Percentiles rank a stretch among this genome's conserved stretches.
Conservation (phyloP, 1,140 invertebrate genomes). For the Brachionus asplanchnoidis region DNA sequence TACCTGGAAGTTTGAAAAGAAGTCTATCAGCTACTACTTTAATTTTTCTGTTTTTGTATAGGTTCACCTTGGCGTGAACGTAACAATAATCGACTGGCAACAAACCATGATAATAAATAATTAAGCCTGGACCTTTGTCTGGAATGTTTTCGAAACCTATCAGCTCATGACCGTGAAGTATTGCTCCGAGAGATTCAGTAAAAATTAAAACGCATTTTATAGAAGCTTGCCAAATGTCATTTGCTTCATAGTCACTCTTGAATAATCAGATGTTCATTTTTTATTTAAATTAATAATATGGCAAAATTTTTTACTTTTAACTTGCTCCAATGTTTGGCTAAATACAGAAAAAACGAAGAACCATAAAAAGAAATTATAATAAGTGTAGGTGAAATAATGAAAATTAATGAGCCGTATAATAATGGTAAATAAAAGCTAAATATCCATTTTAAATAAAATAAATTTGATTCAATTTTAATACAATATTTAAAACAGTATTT, state of each 20-base stretch:
- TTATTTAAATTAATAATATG: not conserved
- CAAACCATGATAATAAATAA: constrained; percentile 95
- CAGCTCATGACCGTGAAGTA: constrained; percentile 74
- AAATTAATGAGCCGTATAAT: not conserved
- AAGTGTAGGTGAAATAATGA: not conserved
- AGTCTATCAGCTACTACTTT: constrained; percentile 90
- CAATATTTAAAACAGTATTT: not conserved
- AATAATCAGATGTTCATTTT: no score
- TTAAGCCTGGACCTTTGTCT: constrained; percentile 72
- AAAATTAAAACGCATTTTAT: constrained; percentile 20
- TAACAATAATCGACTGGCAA: constrained; percentile 96
- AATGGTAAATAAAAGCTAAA: constrained; percentile 2
- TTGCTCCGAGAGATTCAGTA: not conserved
- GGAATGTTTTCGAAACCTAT: constrained; percentile 87
- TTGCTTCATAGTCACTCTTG: not conserved
- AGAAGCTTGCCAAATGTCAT: constrained; percentile 31
- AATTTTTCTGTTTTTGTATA: constrained; percentile 75
- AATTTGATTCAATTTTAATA: constrained; percentile 23
- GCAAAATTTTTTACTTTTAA: not conserved
- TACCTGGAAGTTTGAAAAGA: constrained; percentile 88
- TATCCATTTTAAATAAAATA: constrained; percentile 18
- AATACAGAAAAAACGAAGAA: constrained; percentile 9
- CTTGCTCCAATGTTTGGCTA: constrained; percentile 37
- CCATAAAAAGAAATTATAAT: constrained; percentile 23
- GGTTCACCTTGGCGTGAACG: constrained; percentile 74